These are phyloP conservation scores for Leptodactylus fallax DNA, from an alignment of 2,797 vertebrate genomes.

Conservation along the genomic window DNA sequence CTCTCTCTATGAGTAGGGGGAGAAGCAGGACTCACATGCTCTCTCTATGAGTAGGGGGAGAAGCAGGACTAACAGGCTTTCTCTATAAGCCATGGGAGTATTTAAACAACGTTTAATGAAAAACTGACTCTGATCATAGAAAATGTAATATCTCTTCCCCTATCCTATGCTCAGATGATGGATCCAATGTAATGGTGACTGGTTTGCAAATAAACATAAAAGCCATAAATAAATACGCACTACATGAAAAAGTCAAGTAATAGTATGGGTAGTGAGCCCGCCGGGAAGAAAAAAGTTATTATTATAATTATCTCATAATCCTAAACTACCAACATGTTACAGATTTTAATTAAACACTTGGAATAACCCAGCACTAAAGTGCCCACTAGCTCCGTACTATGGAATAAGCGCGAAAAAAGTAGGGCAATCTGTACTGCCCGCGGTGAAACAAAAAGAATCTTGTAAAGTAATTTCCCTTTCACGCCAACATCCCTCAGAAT, in stretches of 20 bases:
- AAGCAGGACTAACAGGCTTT: background rate
- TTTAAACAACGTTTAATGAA: background rate
- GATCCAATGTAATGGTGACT: background rate
- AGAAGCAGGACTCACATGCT: no score
- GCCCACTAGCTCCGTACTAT: slow-evolving; percentile 11
- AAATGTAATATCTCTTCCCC: background rate
- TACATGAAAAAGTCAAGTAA: background rate
- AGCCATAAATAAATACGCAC: background rate
- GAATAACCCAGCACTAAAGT: background rate
- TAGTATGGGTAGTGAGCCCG: background rate
- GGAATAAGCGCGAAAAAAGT: background rate
- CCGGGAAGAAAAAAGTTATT: background rate
- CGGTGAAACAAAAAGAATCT: background rate
- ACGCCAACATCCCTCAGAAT: background rate
- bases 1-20: no score
- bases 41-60: no score
- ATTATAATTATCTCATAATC: slow-evolving; percentile 20
- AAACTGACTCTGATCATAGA: background rate
- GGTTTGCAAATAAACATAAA: slow-evolving; percentile 3
- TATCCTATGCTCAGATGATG: no score
- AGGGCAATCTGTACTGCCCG: slow-evolving; percentile 9
- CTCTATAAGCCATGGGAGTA: background rate
- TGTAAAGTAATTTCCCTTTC: slow-evolving; percentile 15
- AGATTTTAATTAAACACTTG: slow-evolving; percentile 23
- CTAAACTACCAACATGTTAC: background rate